Evolutionary conservation across 2,113 vertebrate genomes (phyloP), one percentile per base, ranked within the genome.

Genomic region (Nicator chloris): DNA sequence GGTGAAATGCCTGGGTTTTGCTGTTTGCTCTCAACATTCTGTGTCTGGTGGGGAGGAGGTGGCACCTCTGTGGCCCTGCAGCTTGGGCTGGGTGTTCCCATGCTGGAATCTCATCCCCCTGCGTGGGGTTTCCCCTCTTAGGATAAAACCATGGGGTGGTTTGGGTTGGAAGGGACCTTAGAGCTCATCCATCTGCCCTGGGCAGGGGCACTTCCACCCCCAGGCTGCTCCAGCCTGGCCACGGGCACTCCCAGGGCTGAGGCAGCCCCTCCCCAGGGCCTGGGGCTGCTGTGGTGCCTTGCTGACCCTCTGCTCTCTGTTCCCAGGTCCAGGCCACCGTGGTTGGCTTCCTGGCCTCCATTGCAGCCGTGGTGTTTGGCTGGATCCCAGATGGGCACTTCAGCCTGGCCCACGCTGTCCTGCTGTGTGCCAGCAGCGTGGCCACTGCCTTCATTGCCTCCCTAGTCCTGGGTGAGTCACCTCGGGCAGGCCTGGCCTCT

Each of bases 341-440:
- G 91, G 99, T 99, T 60, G 99, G 99, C 19, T 99, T 99, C 97
- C 98, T 99, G 97, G 99, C 99, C 10, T 99, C 99, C 9, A 99
- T 99, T 1, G 99, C 99, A 30, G 99, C 99, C 0, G 99, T 99
- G 70, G 98, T 99, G 95, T 99, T 99, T 13, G 99, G 99, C 44
- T 99, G 99, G 99, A 99, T 99, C 97, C 99, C 99, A 8, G 99
- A 99, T 3, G 99, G 99, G 50, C 98, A 99, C 92, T 99, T 99
- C 97, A 98, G 98, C 90, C 93, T 99, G 27, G 98, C 97, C 18
- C 99, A 99, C 1, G 99, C 99, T 3, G 97, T 99, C 63, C 98
- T 99, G 96, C 98, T 99, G 23, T 99, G 99, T 90, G 99, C 99
- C 94, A 99, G 99, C 97, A 99, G 99, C 0, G 99, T 99, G 91